Base-by-base conservation (phyloP, 1,140 invertebrate genomes). In the Bombus terrestris region DNA sequence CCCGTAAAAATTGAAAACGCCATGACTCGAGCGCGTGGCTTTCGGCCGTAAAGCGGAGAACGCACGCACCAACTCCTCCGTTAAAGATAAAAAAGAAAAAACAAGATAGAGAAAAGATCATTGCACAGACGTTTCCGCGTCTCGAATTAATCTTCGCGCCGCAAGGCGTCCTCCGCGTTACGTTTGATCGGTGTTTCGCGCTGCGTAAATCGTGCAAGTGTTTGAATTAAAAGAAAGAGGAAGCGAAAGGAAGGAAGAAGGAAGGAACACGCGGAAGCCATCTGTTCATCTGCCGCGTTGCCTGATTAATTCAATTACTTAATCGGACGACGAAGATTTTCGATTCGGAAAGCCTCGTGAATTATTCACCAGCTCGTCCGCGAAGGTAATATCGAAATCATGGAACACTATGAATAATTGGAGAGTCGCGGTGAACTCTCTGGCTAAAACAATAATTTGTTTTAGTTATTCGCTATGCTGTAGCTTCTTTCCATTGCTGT, bases 321-420 rank as follows among this genome's bases (percentile, higher is more conserved):
- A 81, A 81, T 72, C 57, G 79, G 79, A 81, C 66, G 43, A n/a
- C 28, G 79, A 57, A 81, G 79, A 71, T 81, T 57, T 69, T 57
- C 32, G 9, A 81, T 53, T 25, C 66, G 13, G 41, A 39, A 80
- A 59, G 47, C 25, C 28, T 59, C 66, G 68, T 81, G 47, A 71
- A 81, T 81, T 81, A 81, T 81, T 81, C 79, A 81, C 66, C 18
- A 39, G 15, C 41, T 62, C 32, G 66, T 28, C 47, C 53, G 35
- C 43, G 78, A 47, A 25, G 1, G 37, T 41, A 69, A 53, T 80
- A 71, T 80, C 35, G 66, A 53, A 71, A 53, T 53, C 43, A 2
- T 71, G 66, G 8, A 57, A 39, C 18, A 41, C 18, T 0, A 35
- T 39, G 79, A 57, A n/a, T 72, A 72, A 81, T 81, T 72, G 79